A percentile compares a stretch with the other conserved stretches of the same genome.
Evolutionary conservation across 2,797 vertebrate genomes (phyloP).

Genomic region (Arremon brunneinucha): DNA sequence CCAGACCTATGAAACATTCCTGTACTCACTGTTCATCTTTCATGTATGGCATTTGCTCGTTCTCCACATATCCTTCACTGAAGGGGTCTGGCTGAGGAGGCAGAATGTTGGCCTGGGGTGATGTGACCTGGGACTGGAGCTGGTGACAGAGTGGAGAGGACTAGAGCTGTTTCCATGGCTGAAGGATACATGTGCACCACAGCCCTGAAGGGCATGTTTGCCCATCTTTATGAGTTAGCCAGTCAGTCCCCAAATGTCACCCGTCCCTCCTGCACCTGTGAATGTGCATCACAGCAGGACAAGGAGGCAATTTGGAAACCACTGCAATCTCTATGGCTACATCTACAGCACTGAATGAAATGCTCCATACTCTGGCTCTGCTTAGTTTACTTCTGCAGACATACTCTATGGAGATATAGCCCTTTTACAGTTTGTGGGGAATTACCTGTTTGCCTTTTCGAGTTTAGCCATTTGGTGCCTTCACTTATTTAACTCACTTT

Average conservation of each 20-base stretch:
- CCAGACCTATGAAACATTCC: background rate
- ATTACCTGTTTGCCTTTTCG: background rate
- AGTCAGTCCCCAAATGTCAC: background rate
- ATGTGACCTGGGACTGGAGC: background rate
- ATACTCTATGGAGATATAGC: background rate
- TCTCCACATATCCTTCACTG: fast-evolving
- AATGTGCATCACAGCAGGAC: background rate
- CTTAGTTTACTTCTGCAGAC: background rate
- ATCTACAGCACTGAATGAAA: background rate
- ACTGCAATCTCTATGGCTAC: background rate
- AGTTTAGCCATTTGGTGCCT: background rate
- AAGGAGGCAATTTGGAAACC: background rate
- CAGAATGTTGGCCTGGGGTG: background rate
- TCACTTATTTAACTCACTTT: background rate
- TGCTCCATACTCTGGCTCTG: background rate
- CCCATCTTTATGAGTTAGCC: background rate
- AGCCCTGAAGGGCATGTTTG: background rate
- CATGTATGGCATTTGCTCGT: fast-evolving
- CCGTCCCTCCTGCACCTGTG: background rate
- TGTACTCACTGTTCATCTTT: fast-evolving
- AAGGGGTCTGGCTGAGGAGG: background rate
- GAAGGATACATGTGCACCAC: background rate
- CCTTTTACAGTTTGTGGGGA: background rate
- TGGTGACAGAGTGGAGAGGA: background rate
- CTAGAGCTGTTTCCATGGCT: background rate